Evolutionary conservation across 2,888 invertebrate species (phyloP).

Genomic region (Cephus nigrinus): DNA sequence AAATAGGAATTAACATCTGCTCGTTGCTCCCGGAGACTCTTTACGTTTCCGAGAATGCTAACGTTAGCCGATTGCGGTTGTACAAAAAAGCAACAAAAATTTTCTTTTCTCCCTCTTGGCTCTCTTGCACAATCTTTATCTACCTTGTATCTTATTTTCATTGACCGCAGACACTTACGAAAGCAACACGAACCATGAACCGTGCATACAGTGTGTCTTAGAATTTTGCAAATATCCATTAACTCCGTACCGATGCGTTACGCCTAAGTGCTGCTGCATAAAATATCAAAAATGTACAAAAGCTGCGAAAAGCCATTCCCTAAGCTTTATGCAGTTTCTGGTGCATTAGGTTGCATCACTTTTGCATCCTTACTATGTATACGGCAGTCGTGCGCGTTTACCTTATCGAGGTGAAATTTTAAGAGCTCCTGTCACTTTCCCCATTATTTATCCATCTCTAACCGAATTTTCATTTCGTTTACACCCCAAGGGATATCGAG

Average conservation of each 20-base stretch:
- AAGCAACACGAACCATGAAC: background rate
- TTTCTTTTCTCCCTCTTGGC: background rate
- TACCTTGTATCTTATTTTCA: background rate
- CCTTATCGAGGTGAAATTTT: background rate
- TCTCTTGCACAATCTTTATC: background rate
- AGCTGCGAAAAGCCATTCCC: background rate
- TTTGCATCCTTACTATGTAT: background rate
- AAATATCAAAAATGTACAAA: background rate
- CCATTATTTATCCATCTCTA: background rate
- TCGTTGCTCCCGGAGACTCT: background rate
- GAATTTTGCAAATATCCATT: background rate
- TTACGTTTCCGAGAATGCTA: background rate
- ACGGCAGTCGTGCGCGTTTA: background rate
- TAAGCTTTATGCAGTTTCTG: background rate
- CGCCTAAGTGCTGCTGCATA: background rate
- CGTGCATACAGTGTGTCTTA: background rate
- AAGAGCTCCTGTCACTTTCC: background rate
- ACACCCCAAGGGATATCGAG: too few species aligned
- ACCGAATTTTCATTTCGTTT: background rate
- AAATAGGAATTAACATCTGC: background rate
- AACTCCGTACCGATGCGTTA: background rate
- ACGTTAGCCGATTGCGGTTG: too few species aligned
- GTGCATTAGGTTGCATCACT: background rate
- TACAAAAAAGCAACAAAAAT: background rate
- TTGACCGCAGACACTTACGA: too few species aligned